Evolutionary conservation across 1,140 invertebrate species (phyloP), one percentile per base, ranked within the genome.

Genomic region (Heterodera schachtii): DNA sequence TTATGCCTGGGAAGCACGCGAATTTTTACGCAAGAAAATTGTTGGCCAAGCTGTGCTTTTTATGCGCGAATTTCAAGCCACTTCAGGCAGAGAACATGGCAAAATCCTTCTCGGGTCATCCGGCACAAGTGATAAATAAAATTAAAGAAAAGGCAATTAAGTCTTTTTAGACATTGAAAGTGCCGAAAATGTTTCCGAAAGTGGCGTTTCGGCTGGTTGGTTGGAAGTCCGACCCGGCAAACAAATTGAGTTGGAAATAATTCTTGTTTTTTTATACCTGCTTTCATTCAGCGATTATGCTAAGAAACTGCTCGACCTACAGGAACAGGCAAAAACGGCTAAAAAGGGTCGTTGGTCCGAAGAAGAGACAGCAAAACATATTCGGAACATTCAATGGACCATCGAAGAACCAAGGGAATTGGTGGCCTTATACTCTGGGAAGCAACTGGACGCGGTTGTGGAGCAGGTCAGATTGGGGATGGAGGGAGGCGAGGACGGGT

Each of bases 1-100:
- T 8, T 98, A 93, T 92, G 96, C 95, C 2, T 98, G 96, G 95
- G 96, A 98, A 91, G 94, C 96, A 0, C 92, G 96, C 81, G 96
- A 98, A 91, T 98, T 94, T 90, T 91, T 98, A 47, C 92, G 96
- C 46, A 95, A 96, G 87, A 96, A 95, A 89, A 89, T 98, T 9
- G 93, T 98, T 88, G 95, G 95, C 4, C 93, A 95, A 90, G 94
- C 95, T 86, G 94, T 98, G 0, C 92, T 92, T 4, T 98, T 96
- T 90, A 79, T 90, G 21, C 84, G 84, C 8, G 88, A 89, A 52
- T 89, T 87, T 84, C 86, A 88, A 66, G 84, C 94, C 93, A 90
- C 92, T 92, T 84, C 92, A 92, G 93, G 93, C 9, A 93, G 95
- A 88, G 95, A 95, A 88, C 97, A 96, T 92, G 96, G 96, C 52